These are phyloP conservation scores for Tragelaphus strepsiceros DNA, from an alignment of 2,113 vertebrate genomes.

Conservation along the genomic window DNA sequence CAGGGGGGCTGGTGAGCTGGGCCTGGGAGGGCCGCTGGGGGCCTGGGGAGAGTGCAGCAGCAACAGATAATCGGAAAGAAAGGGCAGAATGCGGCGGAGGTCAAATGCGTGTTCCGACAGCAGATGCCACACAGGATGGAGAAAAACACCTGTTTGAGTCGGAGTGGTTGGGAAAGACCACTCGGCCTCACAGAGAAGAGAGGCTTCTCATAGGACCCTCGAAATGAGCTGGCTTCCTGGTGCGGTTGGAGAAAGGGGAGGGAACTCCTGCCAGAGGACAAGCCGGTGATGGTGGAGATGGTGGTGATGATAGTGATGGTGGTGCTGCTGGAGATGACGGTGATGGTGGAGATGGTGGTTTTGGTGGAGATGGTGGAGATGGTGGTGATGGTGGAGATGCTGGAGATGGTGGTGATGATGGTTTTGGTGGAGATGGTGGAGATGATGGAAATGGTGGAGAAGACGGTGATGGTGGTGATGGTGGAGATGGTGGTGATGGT, in stretches of 20 bases:
- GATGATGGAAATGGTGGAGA: too few species aligned
- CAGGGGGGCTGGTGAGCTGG: not conserved
- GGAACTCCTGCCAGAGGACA: not conserved
- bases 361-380: too few species aligned
- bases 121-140: not conserved
- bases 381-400: too few species aligned
- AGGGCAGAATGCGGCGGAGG: not conserved
- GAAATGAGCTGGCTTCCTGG: not conserved
- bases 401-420: too few species aligned
- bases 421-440: too few species aligned
- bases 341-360: not conserved
- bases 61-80: not conserved
- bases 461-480: too few species aligned
- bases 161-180: not conserved
- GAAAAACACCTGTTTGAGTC: not conserved
- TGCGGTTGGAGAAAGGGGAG: not conserved
- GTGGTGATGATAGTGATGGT: accelerated
- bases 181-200: too few species aligned
- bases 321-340: not conserved
- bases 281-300: too few species aligned
- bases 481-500: too few species aligned
- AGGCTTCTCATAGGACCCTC: not conserved
- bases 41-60: not conserved
- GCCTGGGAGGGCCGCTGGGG: not conserved
- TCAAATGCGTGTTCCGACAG: not conserved